Evolutionary conservation across 2,113 vertebrate genomes (phyloP), one percentile per base, ranked within the genome.

Genomic region (Tyto alba): DNA sequence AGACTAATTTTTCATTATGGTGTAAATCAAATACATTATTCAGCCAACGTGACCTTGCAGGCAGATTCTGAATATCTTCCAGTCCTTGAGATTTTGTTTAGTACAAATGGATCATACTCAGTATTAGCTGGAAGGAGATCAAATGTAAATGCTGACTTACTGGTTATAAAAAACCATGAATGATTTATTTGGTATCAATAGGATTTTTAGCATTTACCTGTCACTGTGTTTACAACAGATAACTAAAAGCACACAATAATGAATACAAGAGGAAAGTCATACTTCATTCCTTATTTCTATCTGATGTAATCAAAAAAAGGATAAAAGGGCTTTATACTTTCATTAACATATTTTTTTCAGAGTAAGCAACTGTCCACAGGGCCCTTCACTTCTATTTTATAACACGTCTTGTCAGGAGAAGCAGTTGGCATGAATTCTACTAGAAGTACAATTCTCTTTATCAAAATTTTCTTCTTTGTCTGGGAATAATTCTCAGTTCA

Each of bases 31-130:
- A 76, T 73, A 68, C 40, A 82, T 82, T 88, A 78, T 88, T 93
- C 81, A 92, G 73, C 47, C 80, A 93, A 27, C 6, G 2, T 94
- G 78, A 95, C 87, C 77, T 93, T 85, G 80, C 80, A 2, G 8
- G 52, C 48, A 69, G 62, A 79, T 63, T 79, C 89, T 85, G 81
- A 96, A 75, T 72, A 82, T 85, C 34, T 95, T 94, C 71, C 57
- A 93, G 94, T 81, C 89, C 81, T 89, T 97, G 87, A 66, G 87
- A 87, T 82, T 91, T 96, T 94, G 36, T 89, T 95, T 89, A 50
- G 40, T 68, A 81, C 66, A 84, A 85, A 82, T 48, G 52, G 45
- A 92, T 78, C 53, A 48, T 75, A 79, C 43, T 88, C 81, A 76
- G 10, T 69, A 69, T 89, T 71, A 82, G 66, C 74, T 96, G 93